phyloP scores from a whole-genome alignment of 2,113 vertebrate genomes.

The Pluvialis apricaria region DNA sequence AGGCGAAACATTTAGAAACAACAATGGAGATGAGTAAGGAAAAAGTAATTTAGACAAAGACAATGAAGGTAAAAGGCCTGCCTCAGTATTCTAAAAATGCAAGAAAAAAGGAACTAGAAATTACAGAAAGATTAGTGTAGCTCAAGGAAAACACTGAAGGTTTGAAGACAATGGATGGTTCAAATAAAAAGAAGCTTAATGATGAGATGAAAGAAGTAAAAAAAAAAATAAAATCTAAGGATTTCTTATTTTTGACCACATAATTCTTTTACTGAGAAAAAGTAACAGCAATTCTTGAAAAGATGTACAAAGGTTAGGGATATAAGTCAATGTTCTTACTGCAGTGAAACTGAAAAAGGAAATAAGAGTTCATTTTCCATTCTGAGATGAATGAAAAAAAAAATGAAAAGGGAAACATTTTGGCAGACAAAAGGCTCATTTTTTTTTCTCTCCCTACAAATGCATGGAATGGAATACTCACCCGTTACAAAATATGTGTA shows the following conservation, averaged over 20 bases:
- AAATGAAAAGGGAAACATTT: background rate
- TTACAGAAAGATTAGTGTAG: background rate
- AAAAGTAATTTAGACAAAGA: background rate
- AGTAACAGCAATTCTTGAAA: background rate
- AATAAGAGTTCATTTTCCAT: background rate
- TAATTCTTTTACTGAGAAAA: background rate
- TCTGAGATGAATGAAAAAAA: background rate
- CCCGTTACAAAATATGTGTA: fast-evolving
- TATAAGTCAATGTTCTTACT: background rate
- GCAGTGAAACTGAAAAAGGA: background rate
- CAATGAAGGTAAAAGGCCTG: background rate
- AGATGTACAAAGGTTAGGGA: background rate
- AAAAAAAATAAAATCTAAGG: background rate
- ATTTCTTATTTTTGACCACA: background rate
- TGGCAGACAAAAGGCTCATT: background rate
- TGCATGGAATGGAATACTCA: background rate
- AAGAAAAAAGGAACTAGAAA: background rate
- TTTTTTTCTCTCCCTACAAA: background rate
- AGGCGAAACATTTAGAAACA: background rate
- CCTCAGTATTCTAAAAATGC: background rate
- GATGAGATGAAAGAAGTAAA: background rate
- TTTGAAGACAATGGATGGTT: background rate
- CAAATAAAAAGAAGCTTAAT: background rate
- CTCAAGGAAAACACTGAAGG: background rate
- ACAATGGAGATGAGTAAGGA: background rate